Base-by-base conservation (phyloP, 2,113 vertebrate species). In the Cranoglanis bouderius region DNA sequence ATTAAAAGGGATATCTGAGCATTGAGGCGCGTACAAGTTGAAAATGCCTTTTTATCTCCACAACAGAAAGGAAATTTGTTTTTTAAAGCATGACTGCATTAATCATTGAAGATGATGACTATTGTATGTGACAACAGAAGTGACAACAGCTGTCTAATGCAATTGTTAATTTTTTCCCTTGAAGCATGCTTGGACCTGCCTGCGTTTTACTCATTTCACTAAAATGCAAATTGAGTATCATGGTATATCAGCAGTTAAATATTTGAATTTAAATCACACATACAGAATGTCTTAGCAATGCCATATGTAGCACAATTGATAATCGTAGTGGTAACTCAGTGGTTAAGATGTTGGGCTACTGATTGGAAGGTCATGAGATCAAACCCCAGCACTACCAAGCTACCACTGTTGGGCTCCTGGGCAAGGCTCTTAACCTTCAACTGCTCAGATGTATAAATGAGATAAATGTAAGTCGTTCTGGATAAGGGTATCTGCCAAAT, bases 101-200 rank as follows among this genome's bases (percentile, higher is more conserved):
- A 82, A 82, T 82, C 35, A 59, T 59, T 82, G 24, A 55, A 57
- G 80, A 82, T 51, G 51, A 82, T 82, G 2, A 59, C 19, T 40
- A 40, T 82, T 82, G 35, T 59, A 29, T 29, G 7, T 26, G 21
- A 82, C 21, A 57, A 57, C 80, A 38, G 80, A 57, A 38, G 81
- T 38, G 81, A 51, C 55, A 82, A 59, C 53, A 82, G 81, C 53
- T 82, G 80, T 82, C 81, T 59, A 82, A 82, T 82, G 19, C 6
- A 1, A 82, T 40, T 82, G 53, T 82, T 82, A 0, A 26, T 82
- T 82, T 61, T 26, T 82, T 59, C 55, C 32, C 35, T 59, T 26
- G 35, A 82, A 26, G 55, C 81, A 6, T 24, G 18, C 49, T 57
- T n/a, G 16, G n/a, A 85, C 57, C 43, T 49, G 53, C 59, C 38